Conservation (phyloP, 1,140 invertebrate species). For the Pachypsylla venusta region DNA sequence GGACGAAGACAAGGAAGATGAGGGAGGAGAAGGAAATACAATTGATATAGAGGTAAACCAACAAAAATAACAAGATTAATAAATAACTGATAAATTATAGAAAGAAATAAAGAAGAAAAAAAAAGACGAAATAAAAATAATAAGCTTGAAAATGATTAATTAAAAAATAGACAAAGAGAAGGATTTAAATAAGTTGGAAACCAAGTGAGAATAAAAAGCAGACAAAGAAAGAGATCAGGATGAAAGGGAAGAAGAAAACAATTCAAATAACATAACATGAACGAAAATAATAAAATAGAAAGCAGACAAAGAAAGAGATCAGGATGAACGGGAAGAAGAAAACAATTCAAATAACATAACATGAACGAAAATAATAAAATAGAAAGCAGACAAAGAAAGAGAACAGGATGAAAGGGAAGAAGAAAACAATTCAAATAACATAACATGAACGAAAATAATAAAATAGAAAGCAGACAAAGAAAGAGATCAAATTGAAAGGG, state of each 20-base stretch:
- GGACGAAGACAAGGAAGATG: background rate
- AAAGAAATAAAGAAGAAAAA: background rate
- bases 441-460: no score
- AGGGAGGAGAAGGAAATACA: background rate
- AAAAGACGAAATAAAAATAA: background rate
- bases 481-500: no score
- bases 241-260: background rate
- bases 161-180: background rate
- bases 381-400: no score
- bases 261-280: background rate
- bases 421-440: no score
- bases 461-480: no score
- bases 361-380: no score
- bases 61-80: background rate
- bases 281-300: no score
- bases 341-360: no score
- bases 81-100: background rate
- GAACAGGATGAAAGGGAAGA: no score
- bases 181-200: background rate
- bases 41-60: background rate
- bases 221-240: background rate
- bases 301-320: background rate
- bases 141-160: background rate
- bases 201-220: no score
- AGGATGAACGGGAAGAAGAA: background rate